Evolutionary conservation across 2,797 vertebrate species (phyloP), one percentile per base, ranked within the genome.

Genomic region (Arnoldichthys spilopterus): DNA sequence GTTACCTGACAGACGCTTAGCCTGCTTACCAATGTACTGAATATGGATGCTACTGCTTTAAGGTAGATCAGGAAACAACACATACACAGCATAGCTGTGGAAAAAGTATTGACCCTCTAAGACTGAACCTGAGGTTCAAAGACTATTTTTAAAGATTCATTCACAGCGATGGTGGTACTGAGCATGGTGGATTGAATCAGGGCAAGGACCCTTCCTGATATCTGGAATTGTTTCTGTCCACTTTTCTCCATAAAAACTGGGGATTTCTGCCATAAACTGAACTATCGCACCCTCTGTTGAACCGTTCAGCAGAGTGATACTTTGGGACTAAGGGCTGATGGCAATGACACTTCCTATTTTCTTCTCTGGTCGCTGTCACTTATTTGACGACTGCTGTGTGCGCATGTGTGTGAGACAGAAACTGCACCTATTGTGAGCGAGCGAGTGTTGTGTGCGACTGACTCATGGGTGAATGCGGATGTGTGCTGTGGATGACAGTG

Each of bases 281-380:
- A 79, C 67, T 75, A 62, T 71, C 45, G 75, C 84, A 84, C 82
- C 82, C 82, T 79, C n/a, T 82, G 76, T 71, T 72, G 67, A 77
- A 69, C 37, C 30, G 62, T 69, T 77, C 58, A 82, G 77, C 82
- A 85, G 83, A 80, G 82, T 85, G 84, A 84, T 84, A 86, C 82
- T 85, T 84, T 84, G 83, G 85, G 83, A 85, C 80, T 82, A 86
- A 86, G 85, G 85, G 85, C 85, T 86, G 85, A 85, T 80, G 81
- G 82, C 82, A 81, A 76, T 82, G 75, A 86, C 79, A 83, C 84
- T 86, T 85, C 79, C 68, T 53, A 54, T 84, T 74, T 62, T 20
- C 16, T 66, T 75, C 59, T 63, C 64, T 78, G 69, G 51, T 73
- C 69, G 59, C 72, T 70, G 76, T 78, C 49, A 74, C 75, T 82